Conservation (phyloP, 2,888 invertebrate species). For the Proisotoma minuta region DNA sequence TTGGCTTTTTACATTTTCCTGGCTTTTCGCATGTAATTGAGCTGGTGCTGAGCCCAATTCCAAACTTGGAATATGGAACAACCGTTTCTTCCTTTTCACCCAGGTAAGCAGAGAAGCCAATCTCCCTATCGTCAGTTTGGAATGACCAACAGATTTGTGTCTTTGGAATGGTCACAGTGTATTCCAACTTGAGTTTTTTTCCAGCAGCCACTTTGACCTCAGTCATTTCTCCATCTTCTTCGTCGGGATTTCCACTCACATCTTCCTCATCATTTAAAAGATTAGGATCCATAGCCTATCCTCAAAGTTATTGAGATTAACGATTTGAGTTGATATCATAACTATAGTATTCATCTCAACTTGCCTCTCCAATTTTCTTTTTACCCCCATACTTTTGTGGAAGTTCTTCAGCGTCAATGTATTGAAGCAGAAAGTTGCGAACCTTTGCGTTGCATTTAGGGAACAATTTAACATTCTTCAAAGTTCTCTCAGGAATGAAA, state of each 20-base stretch:
- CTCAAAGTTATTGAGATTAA: background rate
- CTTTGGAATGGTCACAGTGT: slow-evolving; percentile 39
- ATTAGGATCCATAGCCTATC: slow-evolving; percentile 24
- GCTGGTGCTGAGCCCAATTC: slow-evolving; percentile 39
- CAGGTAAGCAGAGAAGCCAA: slow-evolving; percentile 44
- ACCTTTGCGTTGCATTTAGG: slow-evolving; percentile 43
- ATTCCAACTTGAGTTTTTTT: slow-evolving; percentile 45
- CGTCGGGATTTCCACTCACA: slow-evolving; percentile 42
- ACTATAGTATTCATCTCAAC: background rate
- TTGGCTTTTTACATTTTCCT: slow-evolving; percentile 39
- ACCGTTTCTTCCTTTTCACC: slow-evolving; percentile 44
- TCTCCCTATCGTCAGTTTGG: slow-evolving; percentile 45
- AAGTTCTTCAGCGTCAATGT: slow-evolving; percentile 41
- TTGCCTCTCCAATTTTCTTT: slow-evolving; percentile 36
- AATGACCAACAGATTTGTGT: slow-evolving; percentile 46
- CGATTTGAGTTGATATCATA: background rate
- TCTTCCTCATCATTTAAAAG: slow-evolving; percentile 37
- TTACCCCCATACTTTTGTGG: slow-evolving; percentile 44
- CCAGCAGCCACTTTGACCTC: slow-evolving; percentile 43
- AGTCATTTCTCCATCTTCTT: slow-evolving; percentile 43
- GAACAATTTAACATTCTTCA: slow-evolving; percentile 42
- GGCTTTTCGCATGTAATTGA: slow-evolving; percentile 42
- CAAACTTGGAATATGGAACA: slow-evolving; percentile 43
- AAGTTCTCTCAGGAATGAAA: slow-evolving; percentile 36
- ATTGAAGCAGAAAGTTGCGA: slow-evolving; percentile 36